These are phyloP conservation scores for Acromyrmex echinatior DNA, from an alignment of 1,140 invertebrate species.

Conservation along the genomic window DNA sequence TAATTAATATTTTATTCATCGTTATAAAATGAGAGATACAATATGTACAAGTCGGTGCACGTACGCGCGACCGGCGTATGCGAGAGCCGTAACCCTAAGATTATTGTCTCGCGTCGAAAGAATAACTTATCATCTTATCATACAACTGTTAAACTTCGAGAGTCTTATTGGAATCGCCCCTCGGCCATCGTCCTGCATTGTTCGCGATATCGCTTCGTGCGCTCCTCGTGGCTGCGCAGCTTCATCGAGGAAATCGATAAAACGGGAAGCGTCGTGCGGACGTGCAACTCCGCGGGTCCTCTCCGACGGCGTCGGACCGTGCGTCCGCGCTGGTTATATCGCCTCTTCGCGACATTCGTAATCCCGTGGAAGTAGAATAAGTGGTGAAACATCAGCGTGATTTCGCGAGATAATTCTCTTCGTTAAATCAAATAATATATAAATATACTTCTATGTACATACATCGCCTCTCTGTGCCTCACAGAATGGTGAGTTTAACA, in stretches of 20 bases:
- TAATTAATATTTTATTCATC: constrained; percentile 65
- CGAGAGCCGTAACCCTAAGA: constrained; percentile 58
- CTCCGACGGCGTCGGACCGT: constrained; percentile 21
- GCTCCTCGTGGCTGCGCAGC: constrained; percentile 31
- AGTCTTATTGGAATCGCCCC: background rate
- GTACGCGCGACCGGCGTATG: background rate
- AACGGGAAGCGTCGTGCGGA: constrained; percentile 48
- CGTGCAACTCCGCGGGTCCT: constrained; percentile 18
- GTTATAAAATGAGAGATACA: constrained; percentile 69
- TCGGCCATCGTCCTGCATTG: background rate
- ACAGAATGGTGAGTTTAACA: constrained; percentile 15
- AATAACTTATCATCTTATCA: constrained; percentile 45
- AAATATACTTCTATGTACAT: background rate
- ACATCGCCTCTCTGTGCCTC: constrained; percentile 13
- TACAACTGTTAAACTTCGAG: constrained; percentile 30
- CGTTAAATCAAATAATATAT: constrained; percentile 39
- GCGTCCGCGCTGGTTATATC: background rate
- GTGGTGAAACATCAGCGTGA: constrained; percentile 26
- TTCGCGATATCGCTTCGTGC: constrained; percentile 2
- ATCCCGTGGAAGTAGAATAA: constrained; percentile 8
- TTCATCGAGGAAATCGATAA: constrained; percentile 68
- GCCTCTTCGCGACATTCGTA: constrained; percentile 20
- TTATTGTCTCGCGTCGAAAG: constrained; percentile 50
- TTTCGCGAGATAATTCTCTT: background rate
- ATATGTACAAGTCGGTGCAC: constrained; percentile 67